phyloP scores from a whole-genome alignment of 2,888 invertebrate species.

The Temnothorax ravouxi region DNA sequence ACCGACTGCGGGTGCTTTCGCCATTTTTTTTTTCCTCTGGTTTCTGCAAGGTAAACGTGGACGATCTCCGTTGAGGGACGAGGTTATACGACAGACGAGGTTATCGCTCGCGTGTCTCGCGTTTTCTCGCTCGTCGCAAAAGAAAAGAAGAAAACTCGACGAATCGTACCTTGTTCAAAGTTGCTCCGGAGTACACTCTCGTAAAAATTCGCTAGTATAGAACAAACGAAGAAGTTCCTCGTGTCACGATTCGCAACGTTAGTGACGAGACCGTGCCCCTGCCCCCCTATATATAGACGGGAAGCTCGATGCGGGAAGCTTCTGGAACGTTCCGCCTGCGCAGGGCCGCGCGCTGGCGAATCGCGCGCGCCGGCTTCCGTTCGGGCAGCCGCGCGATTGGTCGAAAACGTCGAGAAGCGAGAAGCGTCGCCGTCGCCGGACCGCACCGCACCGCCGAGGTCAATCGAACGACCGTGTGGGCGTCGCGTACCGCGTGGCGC shows the following conservation, averaged over 20 bases:
- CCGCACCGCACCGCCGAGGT: slow-evolving; percentile 54
- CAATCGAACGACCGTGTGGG: slow-evolving; percentile 21
- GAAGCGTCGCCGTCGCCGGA: no score
- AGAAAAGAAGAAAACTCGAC: no score
- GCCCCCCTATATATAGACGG: slow-evolving; percentile 77
- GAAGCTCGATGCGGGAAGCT: slow-evolving; percentile 69
- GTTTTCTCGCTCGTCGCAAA: no score
- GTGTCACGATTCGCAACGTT: slow-evolving; percentile 85
- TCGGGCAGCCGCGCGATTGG: slow-evolving; percentile 50
- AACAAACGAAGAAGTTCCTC: slow-evolving; percentile 80
- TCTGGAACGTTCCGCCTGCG: slow-evolving; percentile 82
- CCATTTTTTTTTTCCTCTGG: slow-evolving; percentile 82
- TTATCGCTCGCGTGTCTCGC: no score
- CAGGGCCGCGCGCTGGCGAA: slow-evolving; percentile 66
- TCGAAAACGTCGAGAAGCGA: background rate
- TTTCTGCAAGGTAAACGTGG: slow-evolving; percentile 86
- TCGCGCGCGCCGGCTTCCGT: slow-evolving; percentile 54
- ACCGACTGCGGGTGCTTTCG: slow-evolving; percentile 95
- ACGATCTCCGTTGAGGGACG: background rate
- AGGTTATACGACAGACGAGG: no score
- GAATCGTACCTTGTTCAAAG: background rate
- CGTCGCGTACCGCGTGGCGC: background rate
- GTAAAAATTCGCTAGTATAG: slow-evolving; percentile 56
- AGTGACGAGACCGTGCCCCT: slow-evolving; percentile 79
- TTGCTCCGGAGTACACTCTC: slow-evolving; percentile 41